Base-by-base conservation (phyloP, 1,140 invertebrate genomes). In the Calosoma granatense region DNA sequence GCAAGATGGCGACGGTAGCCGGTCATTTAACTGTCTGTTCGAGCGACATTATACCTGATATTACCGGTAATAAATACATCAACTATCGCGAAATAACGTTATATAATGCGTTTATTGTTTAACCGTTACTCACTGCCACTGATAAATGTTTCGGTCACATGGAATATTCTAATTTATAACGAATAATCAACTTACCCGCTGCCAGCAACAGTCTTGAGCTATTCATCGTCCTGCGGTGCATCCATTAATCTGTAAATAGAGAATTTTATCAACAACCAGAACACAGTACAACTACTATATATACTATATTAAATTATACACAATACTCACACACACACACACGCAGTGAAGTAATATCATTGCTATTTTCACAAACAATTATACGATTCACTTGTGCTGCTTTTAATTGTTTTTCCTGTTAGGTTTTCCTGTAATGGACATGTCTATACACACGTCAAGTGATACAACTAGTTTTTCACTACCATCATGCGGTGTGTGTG, bases 21-120 rank as follows among this genome's bases (percentile, higher is more conserved):
- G 14, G 26, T 41, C 3, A 20, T n/a, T 39, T 55, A 30, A 17
- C 11, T 20, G 36, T 61, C 14, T 39, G 57, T 56, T 61, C n/a
- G 26, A 36, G 6, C 26, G 26, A 36, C 26, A 36, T 36, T 36
- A 36, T 36, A 36, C 6, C 26, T 36, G 26, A 36, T 36, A 36
- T 36, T 36, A 36, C 26, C 26, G 26, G 26, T 36, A 36, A 36
- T 36, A 36, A 36, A 36, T 36, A 36, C 26, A 36, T 36, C 26
- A n/a, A 36, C 6, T 9, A 36, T 36, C 6, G 6, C 26, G n/a
- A 36, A 36, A 6, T n/a, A 36, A 36, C 6, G 26, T 36, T 36
- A 36, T 36, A 36, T 36, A 36, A 36, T 36, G n/a, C 26, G 26
- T 36, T 36, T 36, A 36, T 36, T 36, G 26, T 36, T 36, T 36